phyloP scores from a whole-genome alignment of 2,888 invertebrate species.

The Tortrix viridana region DNA sequence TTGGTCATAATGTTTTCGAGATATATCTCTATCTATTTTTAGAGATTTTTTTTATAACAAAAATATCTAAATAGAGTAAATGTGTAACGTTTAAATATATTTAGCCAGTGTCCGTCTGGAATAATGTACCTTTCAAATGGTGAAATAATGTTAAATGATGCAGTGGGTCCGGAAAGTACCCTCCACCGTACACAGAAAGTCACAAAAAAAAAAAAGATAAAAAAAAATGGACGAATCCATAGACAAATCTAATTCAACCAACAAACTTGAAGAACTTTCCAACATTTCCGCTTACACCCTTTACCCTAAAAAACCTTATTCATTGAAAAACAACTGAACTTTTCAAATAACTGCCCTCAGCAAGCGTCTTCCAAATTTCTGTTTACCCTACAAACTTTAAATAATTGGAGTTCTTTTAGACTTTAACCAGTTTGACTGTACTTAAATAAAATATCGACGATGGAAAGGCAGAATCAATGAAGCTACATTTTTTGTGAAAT shows the following conservation, averaged over 20 bases:
- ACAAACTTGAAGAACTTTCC: background rate
- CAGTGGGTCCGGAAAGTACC: too few relatives aligned
- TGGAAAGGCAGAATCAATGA: too few relatives aligned
- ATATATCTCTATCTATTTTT: too few relatives aligned
- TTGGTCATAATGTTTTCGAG: too few relatives aligned
- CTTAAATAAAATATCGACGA: constrained; percentile 22
- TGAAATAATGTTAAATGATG: too few relatives aligned
- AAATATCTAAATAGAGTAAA: too few relatives aligned
- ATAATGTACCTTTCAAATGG: too few relatives aligned
- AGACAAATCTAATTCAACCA: background rate
- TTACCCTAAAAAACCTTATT: constrained; percentile 31
- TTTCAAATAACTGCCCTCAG: constrained; percentile 59
- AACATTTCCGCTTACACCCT: constrained; percentile 14
- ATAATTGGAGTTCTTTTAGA: constrained; percentile 62
- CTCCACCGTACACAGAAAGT: too few relatives aligned
- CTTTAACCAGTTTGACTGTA: constrained; percentile 41
- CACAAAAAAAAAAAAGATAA: background rate
- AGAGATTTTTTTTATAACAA: too few relatives aligned
- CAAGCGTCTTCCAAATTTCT: constrained; percentile 55
- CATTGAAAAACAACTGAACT: constrained; percentile 45
- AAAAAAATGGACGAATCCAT: background rate
- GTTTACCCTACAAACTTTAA: constrained; percentile 59
- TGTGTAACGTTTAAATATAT: too few relatives aligned
- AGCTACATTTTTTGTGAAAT: too few relatives aligned
- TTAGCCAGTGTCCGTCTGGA: too few relatives aligned